Evolutionary conservation across 2,113 vertebrate species (phyloP), one percentile per base, ranked within the genome.

Genomic region (Chloebia gouldiae): DNA sequence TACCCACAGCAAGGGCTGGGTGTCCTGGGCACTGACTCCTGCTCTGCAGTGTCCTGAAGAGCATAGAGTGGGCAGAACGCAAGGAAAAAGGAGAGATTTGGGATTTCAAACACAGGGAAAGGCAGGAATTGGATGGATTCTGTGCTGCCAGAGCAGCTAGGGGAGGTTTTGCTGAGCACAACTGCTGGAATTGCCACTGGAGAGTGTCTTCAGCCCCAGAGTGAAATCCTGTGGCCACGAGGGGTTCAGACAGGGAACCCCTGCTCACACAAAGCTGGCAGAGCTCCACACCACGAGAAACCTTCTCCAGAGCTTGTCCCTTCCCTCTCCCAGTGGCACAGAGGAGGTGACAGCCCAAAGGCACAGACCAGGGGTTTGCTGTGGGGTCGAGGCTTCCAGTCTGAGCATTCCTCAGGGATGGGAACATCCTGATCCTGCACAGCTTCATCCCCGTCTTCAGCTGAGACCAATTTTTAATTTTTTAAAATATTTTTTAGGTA

Each of bases 51-150:
- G 27, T 30, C 17, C 68, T 15, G 66, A 51, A 5, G 49, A 31
- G 37, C 14, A 11, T 0, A 7, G 63, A 51, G 7, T 0, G 7
- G 78, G 72, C 2, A 15, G 27, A 14, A 59, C 2, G 30, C 24
- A 7, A 25, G 47, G 13, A 1, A 42, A 81, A 51, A 65, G 24
- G 44, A 73, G n/a, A 14, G 10, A 7, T 33, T 53, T 39, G 31
- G 57, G 69, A 15, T 27, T 56, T 56, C 63, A 25, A 15, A 19
- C 1, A 0, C 5, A 20, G 73, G 50, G n/a, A 63, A 66, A 35
- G 1, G 2, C 28, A 49, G 44, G n/a, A 57, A 11, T 0, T 6
- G 2, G 57, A 8, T 7, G 1, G 8, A 13, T n/a, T 24, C 21
- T 54, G n/a, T 10, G 1, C 53, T 51, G 56, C 14, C 57, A 27